A percentile compares a stretch with the other conserved stretches of the same genome.
Evolutionary conservation across 2,797 vertebrate species (phyloP).

Genomic region (Crocodylus rhombifer): DNA sequence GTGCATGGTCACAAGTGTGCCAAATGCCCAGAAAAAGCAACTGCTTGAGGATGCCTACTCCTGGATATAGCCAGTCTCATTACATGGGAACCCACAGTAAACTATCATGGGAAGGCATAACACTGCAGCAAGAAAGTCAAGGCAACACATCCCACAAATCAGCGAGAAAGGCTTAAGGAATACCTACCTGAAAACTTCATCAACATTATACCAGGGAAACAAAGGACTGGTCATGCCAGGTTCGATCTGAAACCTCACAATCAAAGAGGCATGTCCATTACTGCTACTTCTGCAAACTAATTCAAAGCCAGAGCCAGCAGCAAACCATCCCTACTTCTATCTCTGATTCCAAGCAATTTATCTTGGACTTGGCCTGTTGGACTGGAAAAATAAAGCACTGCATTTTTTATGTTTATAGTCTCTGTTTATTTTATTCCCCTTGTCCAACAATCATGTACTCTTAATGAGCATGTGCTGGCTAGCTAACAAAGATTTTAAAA

Average conservation of each 20-base stretch:
- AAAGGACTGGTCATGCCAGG: fast-evolving
- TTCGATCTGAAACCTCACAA: not conserved
- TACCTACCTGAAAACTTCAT: not conserved
- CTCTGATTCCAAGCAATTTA: not conserved
- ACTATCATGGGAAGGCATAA: not conserved
- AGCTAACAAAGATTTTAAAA: not conserved
- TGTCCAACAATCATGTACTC: not conserved
- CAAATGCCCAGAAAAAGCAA: too few relatives aligned
- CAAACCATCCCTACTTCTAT: not conserved
- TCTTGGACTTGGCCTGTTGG: not conserved
- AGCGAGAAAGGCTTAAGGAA: not conserved
- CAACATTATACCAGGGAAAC: not conserved
- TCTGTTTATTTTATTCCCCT: not conserved
- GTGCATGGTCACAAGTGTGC: too few relatives aligned
- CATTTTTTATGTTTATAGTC: not conserved
- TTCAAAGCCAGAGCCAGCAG: not conserved
- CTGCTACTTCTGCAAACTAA: not conserved
- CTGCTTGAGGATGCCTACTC: too few relatives aligned
- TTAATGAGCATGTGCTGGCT: not conserved
- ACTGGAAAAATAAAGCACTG: not conserved
- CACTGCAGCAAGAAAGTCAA: not conserved
- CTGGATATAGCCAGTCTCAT: too few relatives aligned
- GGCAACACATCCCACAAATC: not conserved
- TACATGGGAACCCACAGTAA: too few relatives aligned
- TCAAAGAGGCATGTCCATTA: fast-evolving